These are phyloP conservation scores for Ptychochromis oligacanthus DNA, from an alignment of 2,113 vertebrate species.

Conservation along the genomic window DNA sequence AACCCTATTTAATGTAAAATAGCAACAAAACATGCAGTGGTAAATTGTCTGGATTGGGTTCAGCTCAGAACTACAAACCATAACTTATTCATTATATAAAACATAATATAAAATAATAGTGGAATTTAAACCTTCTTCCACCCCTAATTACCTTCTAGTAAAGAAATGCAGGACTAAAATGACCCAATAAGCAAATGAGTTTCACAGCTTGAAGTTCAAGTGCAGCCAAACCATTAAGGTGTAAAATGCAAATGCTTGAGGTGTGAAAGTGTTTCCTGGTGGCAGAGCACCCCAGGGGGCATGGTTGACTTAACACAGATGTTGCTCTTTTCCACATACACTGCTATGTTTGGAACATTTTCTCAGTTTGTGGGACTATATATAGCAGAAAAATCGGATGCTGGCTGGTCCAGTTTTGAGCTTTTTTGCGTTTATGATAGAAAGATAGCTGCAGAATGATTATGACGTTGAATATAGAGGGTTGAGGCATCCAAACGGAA, in stretches of 20 bases:
- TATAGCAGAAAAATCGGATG: neutral
- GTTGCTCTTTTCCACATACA: conserved; percentile 2
- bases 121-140: neutral
- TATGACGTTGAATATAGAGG: neutral
- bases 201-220: conserved; percentile 23
- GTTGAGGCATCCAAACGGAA: neutral
- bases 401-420: neutral
- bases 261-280: conserved; percentile 21
- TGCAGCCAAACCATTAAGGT: conserved; percentile 29
- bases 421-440: neutral
- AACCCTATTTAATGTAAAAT: neutral
- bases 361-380: neutral
- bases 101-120: neutral
- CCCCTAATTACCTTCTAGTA: neutral
- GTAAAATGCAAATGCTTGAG: conserved; percentile 33
- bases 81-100: neutral
- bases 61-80: neutral
- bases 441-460: neutral
- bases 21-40: neutral
- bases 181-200: conserved; percentile 17
- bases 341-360: neutral
- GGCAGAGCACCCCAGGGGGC: neutral
- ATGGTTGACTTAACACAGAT: conserved; percentile 9
- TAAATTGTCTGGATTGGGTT: neutral
- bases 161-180: neutral